A percentile compares a stretch with the other conserved stretches of the same genome.
phyloP scores from a whole-genome alignment of 1,140 invertebrate species.

The Drosophila lacteicornis region DNA sequence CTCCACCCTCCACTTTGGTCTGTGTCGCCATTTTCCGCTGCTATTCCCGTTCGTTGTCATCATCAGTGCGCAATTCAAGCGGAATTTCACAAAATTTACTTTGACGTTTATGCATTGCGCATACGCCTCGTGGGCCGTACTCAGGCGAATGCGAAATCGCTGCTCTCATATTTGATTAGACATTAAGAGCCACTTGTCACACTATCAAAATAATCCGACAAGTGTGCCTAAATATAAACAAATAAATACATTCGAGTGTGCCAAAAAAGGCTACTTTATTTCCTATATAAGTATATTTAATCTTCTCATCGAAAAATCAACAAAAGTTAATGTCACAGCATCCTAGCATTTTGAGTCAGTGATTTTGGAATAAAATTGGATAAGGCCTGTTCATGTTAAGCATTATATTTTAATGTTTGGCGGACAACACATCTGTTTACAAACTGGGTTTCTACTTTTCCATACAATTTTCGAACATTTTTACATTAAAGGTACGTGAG shows the following conservation, averaged over 20 bases:
- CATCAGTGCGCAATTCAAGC: conserved; percentile 72
- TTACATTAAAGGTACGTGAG: neutral
- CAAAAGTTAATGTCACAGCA: neutral
- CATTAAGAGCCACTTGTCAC: conserved; percentile 45
- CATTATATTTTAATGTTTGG: neutral
- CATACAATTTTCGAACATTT: neutral
- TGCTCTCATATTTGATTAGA: conserved; percentile 57
- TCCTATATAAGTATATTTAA: neutral
- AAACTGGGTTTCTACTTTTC: conserved; percentile 4
- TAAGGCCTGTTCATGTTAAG: too few species aligned
- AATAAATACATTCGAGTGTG: conserved; percentile 1
- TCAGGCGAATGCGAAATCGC: conserved; percentile 23
- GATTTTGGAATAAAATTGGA: neutral
- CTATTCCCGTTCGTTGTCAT: conserved; percentile 48
- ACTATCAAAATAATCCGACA: conserved; percentile 26
- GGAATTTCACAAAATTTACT: conserved; percentile 72
- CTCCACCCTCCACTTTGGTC: neutral
- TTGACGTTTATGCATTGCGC: conserved; percentile 74
- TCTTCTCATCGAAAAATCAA: too few species aligned
- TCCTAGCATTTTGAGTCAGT: neutral
- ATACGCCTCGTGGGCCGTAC: conserved; percentile 55
- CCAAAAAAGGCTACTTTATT: neutral
- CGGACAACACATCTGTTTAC: neutral
- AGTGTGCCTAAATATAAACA: conserved; percentile 10
- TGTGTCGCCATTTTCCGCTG: conserved; percentile 5